phyloP scores from a whole-genome alignment of 2,888 invertebrate species.

The Himalopsyche anomala region DNA sequence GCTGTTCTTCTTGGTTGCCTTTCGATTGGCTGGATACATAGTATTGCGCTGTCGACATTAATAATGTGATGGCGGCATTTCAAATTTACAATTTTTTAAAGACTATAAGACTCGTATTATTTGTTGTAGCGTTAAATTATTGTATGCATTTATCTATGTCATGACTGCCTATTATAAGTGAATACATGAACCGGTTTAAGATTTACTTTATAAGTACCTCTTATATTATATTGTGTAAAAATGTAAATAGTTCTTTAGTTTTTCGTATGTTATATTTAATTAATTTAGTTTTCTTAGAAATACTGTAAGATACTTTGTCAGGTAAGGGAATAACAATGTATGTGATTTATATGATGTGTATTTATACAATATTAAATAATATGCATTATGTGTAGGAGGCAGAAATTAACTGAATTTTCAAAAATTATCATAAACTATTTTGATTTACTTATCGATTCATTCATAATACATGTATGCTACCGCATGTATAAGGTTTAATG shows the following conservation, averaged over 20 bases:
- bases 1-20: conserved; percentile 82
- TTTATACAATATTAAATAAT: no score
- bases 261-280: background rate
- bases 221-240: conserved; percentile 8
- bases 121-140: conserved; percentile 46
- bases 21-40: conserved; percentile 84
- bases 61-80: conserved; percentile 68
- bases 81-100: background rate
- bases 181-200: background rate
- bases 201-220: background rate
- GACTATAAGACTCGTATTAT: conserved; percentile 50
- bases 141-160: conserved; percentile 49
- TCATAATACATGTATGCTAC: no score
- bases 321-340: conserved; percentile 13
- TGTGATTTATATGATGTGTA: background rate
- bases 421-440: no score
- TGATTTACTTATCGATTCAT: no score
- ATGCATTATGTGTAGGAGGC: no score
- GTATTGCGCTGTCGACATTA: conserved; percentile 83
- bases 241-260: conserved; percentile 11
- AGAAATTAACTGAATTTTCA: no score
- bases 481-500: background rate
- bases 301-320: background rate
- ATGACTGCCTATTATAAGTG: conserved; percentile 31
- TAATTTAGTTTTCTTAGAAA: background rate